Percentiles rank a stretch among this genome's conserved stretches.
phyloP scores from a whole-genome alignment of 2,888 invertebrate species.

The Anodontia alba region DNA sequence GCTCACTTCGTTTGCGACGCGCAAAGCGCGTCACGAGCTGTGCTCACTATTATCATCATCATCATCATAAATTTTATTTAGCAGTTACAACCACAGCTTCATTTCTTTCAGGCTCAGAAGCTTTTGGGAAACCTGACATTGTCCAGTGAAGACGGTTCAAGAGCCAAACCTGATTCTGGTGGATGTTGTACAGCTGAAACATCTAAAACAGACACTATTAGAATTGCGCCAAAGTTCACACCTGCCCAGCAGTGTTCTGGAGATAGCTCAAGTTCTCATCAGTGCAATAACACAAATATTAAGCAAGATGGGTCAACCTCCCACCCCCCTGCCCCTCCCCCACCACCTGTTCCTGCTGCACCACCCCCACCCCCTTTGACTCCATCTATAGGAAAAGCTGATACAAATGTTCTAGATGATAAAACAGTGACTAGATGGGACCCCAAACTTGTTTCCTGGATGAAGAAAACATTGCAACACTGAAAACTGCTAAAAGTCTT shows the following conservation, averaged over 20 bases:
- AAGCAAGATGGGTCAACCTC: not conserved
- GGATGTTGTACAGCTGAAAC: too few species aligned
- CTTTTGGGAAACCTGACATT: slow-evolving; percentile 30
- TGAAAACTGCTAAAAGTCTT: too few species aligned
- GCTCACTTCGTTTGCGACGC: too few species aligned
- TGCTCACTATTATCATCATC: too few species aligned
- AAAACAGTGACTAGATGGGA: slow-evolving; percentile 63
- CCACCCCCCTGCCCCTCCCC: slow-evolving; percentile 20
- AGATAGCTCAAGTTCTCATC: not conserved
- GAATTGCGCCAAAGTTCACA: not conserved
- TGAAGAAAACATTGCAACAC: slow-evolving; percentile 74
- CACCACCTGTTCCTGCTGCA: slow-evolving; percentile 35
- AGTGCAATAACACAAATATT: not conserved
- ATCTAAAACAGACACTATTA: not conserved
- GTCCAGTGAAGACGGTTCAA: slow-evolving; percentile 17
- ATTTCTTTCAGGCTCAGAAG: slow-evolving; percentile 37
- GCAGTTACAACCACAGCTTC: too few species aligned
- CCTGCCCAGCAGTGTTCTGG: not conserved
- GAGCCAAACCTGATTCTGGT: not conserved
- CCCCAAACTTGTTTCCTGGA: slow-evolving; percentile 74
- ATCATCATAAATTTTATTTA: too few species aligned
- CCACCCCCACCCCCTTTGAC: slow-evolving; percentile 31
- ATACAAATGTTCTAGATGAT: not conserved
- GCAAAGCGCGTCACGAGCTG: too few species aligned
- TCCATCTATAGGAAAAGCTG: not conserved